Evolutionary conservation across 2,113 vertebrate genomes (phyloP).

Genomic region (Hirundichthys speculiger): DNA sequence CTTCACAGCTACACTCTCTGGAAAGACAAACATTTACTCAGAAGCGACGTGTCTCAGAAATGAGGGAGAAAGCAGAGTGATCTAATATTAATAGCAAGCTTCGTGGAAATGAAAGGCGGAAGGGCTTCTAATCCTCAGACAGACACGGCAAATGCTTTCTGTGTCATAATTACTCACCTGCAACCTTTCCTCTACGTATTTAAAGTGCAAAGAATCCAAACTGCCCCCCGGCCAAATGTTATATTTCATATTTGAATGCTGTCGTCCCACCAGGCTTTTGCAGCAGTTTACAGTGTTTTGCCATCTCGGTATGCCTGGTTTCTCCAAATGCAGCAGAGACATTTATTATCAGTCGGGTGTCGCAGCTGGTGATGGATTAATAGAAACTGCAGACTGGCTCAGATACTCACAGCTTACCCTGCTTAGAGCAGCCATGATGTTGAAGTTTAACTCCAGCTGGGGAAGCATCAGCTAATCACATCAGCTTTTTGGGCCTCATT

Average conservation of each 20-base stretch:
- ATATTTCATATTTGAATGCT: slow-evolving; percentile 8
- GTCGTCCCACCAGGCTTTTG: not conserved
- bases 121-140: slow-evolving; percentile 8
- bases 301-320: not conserved
- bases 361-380: slow-evolving; percentile 41
- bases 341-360: slow-evolving; percentile 33
- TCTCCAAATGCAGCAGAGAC: slow-evolving; percentile 22
- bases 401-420: slow-evolving; percentile 9
- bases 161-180: not conserved
- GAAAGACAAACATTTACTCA: slow-evolving; percentile 2
- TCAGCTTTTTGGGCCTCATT: slow-evolving; percentile 7
- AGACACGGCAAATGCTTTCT: not conserved
- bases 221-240: not conserved
- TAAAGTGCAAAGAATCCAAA: slow-evolving; percentile 10
- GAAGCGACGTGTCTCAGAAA: not conserved
- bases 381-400: slow-evolving; percentile 23
- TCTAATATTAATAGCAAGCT: slow-evolving; percentile 22
- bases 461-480: not conserved
- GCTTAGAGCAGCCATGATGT: slow-evolving; percentile 2
- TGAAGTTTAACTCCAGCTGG: slow-evolving; percentile 1
- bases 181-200: slow-evolving; percentile 8
- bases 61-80: slow-evolving; percentile 1
- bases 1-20: slow-evolving; percentile 5
- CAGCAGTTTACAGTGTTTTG: slow-evolving; percentile 6
- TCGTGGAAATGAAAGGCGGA: not conserved